Evolutionary conservation across 2,797 vertebrate species (phyloP), one percentile per base, ranked within the genome.

Genomic region (Rhincodon typus): DNA sequence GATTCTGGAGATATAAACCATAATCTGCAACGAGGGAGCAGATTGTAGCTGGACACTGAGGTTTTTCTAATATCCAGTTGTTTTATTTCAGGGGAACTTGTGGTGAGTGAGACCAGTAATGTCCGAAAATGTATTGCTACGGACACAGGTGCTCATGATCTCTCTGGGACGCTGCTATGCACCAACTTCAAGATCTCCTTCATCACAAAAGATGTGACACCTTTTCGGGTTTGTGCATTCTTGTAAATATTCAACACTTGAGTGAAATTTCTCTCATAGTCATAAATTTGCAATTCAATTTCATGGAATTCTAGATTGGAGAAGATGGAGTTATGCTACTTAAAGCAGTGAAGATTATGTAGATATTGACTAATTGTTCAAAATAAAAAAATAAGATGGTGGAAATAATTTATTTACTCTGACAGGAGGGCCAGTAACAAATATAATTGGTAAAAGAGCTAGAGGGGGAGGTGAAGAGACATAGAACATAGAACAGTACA

Each of bases 101-200:
- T 99, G 38, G 99, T 99, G 93, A 99, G 99, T 30, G 99, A 99
- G 97, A 99, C 98, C 19, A 99, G 98, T 97, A 99, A 99, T 97
- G 99, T 99, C 96, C 98, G 98, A 96, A 99, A 99, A 97, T 99
- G 99, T 97, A 98, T 99, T 13, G 98, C 98, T 62, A 96, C 98
- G 30, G 98, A 99, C 96, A 98, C 98, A 91, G 98, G 98, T 97
- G 98, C 98, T 4, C 98, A 99, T 23, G 99, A 99, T 96, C 98
- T 99, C 77, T 99, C 99, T 99, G 99, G 99, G 72, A 99, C 99
- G 96, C 96, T 99, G 97, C 98, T 99, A 96, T 99, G 99, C 97
- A 99, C 98, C 96, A 99, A 99, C 98, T 99, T 99, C 98, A 99
- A 99, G 97, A 98, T 99, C 96, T 99, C 99, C 96, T 99, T 99